Conservation (phyloP, 37 sponge, comb jelly and placozoan genomes). For the Beroe forskalii region DNA sequence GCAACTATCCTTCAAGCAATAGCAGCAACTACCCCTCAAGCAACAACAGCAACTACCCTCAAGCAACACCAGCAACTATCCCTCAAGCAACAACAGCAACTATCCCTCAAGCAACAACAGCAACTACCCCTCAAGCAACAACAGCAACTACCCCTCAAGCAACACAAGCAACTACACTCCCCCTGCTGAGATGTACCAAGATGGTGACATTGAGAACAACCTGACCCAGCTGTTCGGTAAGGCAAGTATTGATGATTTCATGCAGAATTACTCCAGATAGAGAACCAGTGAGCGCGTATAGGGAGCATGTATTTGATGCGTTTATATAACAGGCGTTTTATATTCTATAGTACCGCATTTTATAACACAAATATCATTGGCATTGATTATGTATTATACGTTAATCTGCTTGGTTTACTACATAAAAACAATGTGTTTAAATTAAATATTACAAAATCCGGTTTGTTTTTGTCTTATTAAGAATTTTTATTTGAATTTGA, state of each 20-base stretch:
- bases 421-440: neutral
- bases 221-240: slow-evolving; percentile 35
- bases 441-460: neutral
- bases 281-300: neutral
- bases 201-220: slow-evolving; percentile 1
- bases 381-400: neutral
- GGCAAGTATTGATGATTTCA: slow-evolving; percentile 38
- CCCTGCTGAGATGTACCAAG: neutral
- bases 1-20: neutral
- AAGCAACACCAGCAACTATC: neutral
- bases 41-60: neutral
- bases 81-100: neutral
- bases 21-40: neutral
- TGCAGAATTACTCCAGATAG: slow-evolving; percentile 41
- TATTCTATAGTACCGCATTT: neutral
- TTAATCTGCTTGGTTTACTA: neutral
- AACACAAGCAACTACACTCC: neutral
- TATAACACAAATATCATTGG: neutral
- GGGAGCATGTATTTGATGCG: neutral
- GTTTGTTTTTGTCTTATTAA: slow-evolving; percentile 53
- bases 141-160: neutral
- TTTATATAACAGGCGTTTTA: neutral
- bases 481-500: slow-evolving; percentile 64
- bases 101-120: neutral
- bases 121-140: neutral